Base-by-base conservation (phyloP, 2,113 vertebrate genomes). In the Barbus barbus region DNA sequence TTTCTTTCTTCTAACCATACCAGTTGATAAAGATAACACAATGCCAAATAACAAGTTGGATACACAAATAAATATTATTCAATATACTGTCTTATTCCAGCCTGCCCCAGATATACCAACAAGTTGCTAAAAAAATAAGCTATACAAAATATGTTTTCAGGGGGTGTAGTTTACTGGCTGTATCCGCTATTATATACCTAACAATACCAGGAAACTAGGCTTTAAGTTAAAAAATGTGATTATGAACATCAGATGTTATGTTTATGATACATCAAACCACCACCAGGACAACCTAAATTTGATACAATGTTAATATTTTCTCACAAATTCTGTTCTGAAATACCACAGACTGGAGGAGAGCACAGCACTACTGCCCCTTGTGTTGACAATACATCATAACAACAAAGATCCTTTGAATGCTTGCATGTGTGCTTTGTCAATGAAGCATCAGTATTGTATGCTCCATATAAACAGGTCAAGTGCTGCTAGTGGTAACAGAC, bases 401-500 rank as follows among this genome's bases (percentile, higher is more conserved):
- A 16, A 26, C 51, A 78, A 4, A 41, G 7, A 78, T 48, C n/a
- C 56, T 46, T 67, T 51, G 28, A 77, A 51, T 5, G 44, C 36
- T n/a, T 65, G 16, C 14, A 6, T 67, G 41, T 81, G 38, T 58
- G 12, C 51, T 58, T 67, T 65, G 77, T 33, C 46, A 79, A 72
- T 36, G 33, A 63, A 36, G 44, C 67, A 67, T 67, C 7, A 14
- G 31, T 56, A 33, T n/a, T 69, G 71, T 31, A 31, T 28, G 16
- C 36, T 80, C 3, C 12, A 63, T 38, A 53, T 67, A 78, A 38
- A 84, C 38, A 87, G 41, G 84, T 65, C 22, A 87, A 89, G 89
- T 86, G 86, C 87, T 86, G 84, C 84, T 76, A 72, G 84, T 85
- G 78, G 65, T 78, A 80, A 79, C 77, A 82, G 85, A 83, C 87